These are phyloP conservation scores for Heliconius eleuchia DNA, from an alignment of 1,140 invertebrate species.

Conservation along the genomic window DNA sequence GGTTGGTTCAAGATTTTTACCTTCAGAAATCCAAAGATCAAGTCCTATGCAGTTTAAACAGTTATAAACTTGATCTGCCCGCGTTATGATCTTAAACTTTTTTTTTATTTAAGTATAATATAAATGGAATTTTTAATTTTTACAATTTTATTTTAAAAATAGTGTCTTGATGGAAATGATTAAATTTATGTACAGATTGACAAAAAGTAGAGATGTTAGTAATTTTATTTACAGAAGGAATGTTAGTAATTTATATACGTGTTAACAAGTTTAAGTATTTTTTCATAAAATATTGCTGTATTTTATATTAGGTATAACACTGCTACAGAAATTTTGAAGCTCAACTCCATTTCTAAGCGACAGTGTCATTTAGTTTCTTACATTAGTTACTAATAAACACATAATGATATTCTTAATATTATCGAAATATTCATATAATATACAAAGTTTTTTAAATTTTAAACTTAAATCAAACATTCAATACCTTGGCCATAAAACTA, in stretches of 20 bases:
- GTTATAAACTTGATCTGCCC: no score
- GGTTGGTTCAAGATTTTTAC: neutral
- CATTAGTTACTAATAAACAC: neutral
- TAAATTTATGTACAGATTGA: no score
- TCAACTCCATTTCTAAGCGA: neutral
- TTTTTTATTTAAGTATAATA: no score
- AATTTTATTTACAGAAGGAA: neutral
- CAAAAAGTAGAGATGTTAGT: neutral
- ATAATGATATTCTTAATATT: neutral
- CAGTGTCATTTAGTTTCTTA: neutral
- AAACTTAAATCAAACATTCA: neutral
- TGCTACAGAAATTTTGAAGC: neutral
- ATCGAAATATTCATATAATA: neutral
- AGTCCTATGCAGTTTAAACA: neutral
- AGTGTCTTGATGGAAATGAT: no score
- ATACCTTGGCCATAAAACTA: constrained; percentile 8
- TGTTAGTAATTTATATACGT: no score
- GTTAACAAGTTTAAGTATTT: neutral
- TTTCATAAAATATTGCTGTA: neutral
- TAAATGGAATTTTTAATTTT: neutral
- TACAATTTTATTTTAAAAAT: neutral
- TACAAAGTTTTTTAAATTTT: neutral
- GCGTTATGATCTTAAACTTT: neutral
- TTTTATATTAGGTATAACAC: neutral
- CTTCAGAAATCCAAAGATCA: neutral